Percentiles rank a stretch among this genome's conserved stretches.
Conservation (phyloP, 2,113 vertebrate species). For the Syrrhaptes paradoxus region DNA sequence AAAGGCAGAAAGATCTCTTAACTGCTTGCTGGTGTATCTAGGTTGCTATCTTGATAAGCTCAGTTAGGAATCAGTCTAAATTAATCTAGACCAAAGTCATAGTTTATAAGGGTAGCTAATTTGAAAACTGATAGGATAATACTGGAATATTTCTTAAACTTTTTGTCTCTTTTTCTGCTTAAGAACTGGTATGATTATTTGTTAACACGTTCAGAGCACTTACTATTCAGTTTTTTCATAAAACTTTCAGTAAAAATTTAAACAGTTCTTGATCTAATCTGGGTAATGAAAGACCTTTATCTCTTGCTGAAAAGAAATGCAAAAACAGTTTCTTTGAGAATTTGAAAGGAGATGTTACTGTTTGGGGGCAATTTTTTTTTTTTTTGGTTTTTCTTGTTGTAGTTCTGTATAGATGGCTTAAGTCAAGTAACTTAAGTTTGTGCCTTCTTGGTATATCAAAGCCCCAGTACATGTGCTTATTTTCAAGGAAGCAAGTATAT, state of each 20-base stretch:
- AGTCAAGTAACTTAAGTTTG: background rate
- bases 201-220: background rate
- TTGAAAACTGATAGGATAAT: background rate
- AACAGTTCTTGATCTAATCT: background rate
- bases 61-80: background rate
- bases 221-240: background rate
- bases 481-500: background rate
- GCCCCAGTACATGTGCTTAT: background rate
- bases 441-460: background rate
- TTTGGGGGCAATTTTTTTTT: too few species aligned
- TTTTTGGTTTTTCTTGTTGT: background rate
- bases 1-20: background rate
- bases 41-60: background rate
- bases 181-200: background rate
- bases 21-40: background rate
- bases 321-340: background rate
- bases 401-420: background rate
- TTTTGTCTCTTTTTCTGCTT: background rate
- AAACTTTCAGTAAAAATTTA: background rate
- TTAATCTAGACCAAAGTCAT: background rate
- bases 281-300: background rate
- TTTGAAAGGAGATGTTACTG: background rate
- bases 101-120: background rate
- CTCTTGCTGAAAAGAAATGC: background rate
- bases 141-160: background rate